phyloP scores from a whole-genome alignment of 2,113 vertebrate species.

The Speoplatyrhinus poulsoni region DNA sequence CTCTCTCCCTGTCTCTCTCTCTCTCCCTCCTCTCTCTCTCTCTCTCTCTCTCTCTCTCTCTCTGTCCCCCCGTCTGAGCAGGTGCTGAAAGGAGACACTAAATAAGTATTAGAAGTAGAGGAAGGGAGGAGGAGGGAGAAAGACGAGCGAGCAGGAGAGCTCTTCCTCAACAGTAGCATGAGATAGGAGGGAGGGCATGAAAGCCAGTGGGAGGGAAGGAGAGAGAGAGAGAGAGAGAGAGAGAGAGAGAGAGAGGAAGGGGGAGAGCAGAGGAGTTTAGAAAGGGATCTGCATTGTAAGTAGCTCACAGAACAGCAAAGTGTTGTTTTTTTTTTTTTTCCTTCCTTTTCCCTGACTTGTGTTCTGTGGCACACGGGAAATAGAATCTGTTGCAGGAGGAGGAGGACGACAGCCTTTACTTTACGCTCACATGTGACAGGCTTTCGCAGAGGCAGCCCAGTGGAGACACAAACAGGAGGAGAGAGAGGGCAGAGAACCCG shows the following conservation, averaged over 20 bases:
- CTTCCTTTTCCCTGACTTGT: constrained; percentile 31
- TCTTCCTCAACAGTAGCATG: constrained; percentile 4
- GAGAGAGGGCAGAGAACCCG: constrained; percentile 45
- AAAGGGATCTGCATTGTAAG: constrained; percentile 71
- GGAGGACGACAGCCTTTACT: constrained; percentile 3
- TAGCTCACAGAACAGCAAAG: constrained; percentile 64
- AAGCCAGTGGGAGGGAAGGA: neutral
- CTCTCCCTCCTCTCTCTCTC: constrained; percentile 3
- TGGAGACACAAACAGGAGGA: constrained; percentile 9
- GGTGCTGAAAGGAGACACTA: constrained; percentile 76
- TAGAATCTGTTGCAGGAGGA: constrained; percentile 25
- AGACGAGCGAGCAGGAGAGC: constrained; percentile 16
- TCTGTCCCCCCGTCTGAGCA: constrained; percentile 47
- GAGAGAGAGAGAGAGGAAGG: neutral
- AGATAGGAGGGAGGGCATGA: constrained; percentile 28
- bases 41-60: constrained; percentile 36
- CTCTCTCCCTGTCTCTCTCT: constrained; percentile 6
- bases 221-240: constrained; percentile 3
- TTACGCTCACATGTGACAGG: neutral
- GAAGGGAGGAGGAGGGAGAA: constrained; percentile 44
- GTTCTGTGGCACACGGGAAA: constrained; percentile 20
- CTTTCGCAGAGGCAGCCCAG: constrained; percentile 3
- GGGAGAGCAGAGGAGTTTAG: constrained; percentile 54
- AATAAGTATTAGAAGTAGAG: constrained; percentile 70
- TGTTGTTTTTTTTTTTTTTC: constrained; percentile 37